Conservation (phyloP, 2,888 invertebrate species). For the Diplolepis rosae region DNA sequence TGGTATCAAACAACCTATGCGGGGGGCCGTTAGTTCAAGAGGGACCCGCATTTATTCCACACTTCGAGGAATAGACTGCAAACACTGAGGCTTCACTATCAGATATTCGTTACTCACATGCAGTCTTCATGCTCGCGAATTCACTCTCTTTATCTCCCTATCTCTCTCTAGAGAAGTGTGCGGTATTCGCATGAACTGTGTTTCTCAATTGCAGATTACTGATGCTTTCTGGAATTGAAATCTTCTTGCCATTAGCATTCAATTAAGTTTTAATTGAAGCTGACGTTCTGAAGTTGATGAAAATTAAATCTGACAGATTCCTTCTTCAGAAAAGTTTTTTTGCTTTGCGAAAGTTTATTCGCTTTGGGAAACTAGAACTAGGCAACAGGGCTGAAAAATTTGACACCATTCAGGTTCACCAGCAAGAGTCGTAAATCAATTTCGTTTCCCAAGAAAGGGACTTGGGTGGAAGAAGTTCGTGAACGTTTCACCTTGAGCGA, state of each 20-base stretch:
- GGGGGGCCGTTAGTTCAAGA: slow-evolving; percentile 56
- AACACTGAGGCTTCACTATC: slow-evolving; percentile 60
- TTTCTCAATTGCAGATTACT: neutral
- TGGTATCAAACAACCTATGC: slow-evolving; percentile 50
- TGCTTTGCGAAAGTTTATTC: neutral
- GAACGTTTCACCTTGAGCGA: neutral
- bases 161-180: neutral
- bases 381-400: too few species aligned
- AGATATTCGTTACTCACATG: slow-evolving; percentile 62
- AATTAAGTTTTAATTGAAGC: neutral
- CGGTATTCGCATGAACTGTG: neutral
- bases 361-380: neutral
- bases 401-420: too few species aligned
- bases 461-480: neutral
- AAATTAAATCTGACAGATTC: neutral
- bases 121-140: slow-evolving; percentile 27
- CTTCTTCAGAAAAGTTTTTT: neutral
- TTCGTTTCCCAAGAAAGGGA: neutral
- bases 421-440: too few species aligned
- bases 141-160: neutral
- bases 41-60: slow-evolving; percentile 59
- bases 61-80: slow-evolving; percentile 53
- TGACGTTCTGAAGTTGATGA: neutral
- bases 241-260: neutral
- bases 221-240: slow-evolving; percentile 3